A percentile compares a stretch with the other conserved stretches of the same genome.
These are phyloP conservation scores for Loriculus beryllinus DNA, from an alignment of 2,797 vertebrate genomes.

Conservation along the genomic window DNA sequence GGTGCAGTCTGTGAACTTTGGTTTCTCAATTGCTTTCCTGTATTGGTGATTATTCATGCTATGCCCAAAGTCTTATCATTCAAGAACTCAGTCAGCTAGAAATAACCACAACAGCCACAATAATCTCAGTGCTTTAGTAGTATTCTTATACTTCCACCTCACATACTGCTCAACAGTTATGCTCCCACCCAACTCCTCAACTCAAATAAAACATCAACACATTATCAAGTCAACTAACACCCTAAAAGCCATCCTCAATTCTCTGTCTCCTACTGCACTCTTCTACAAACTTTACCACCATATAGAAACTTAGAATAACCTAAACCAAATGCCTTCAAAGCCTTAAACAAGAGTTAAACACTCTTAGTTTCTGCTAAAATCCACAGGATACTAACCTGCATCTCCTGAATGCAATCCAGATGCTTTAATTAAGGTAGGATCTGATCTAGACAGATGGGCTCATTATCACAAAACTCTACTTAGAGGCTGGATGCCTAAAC, in stretches of 20 bases:
- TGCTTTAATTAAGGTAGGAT: background rate
- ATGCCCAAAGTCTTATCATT: background rate
- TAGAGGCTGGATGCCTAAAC: background rate
- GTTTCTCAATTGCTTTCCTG: background rate
- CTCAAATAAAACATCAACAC: background rate
- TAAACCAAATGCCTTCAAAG: background rate
- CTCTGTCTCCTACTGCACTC: background rate
- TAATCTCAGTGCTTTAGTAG: background rate
- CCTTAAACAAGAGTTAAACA: background rate
- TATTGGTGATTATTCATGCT: background rate
- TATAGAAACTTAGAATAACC: background rate
- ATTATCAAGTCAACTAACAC: background rate
- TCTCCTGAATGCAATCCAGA: background rate
- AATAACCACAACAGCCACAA: background rate
- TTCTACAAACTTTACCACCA: background rate
- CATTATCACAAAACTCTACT: background rate
- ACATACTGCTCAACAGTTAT: background rate
- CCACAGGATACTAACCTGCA: background rate
- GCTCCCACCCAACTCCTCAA: background rate
- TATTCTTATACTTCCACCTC: background rate
- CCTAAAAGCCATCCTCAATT: background rate
- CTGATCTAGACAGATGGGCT: background rate
- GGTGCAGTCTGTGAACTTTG: background rate
- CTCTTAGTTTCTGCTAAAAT: background rate
- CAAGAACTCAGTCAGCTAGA: background rate